A percentile compares a stretch with the other conserved stretches of the same genome.
Conservation (phyloP, 2,113 vertebrate species). For the Atherinomorus stipes region DNA sequence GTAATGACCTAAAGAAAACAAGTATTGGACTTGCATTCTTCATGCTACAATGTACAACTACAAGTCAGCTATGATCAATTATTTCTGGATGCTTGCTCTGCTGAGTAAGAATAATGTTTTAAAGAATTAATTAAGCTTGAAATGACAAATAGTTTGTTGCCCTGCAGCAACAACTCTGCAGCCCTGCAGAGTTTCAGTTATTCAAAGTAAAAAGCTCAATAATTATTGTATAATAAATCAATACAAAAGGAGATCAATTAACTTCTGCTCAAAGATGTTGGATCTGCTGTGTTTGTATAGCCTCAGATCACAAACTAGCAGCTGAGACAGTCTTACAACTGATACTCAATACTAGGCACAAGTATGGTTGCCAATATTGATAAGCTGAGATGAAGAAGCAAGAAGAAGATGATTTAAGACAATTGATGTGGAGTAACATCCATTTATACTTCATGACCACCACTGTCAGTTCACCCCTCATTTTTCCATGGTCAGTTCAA, state of each 20-base stretch:
- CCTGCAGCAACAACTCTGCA: too few relatives aligned
- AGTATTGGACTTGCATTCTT: too few relatives aligned
- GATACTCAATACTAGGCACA: constrained; percentile 41
- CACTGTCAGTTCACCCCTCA: not conserved
- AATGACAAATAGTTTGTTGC: not conserved
- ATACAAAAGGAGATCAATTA: too few relatives aligned
- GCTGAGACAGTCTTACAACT: not conserved
- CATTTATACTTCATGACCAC: not conserved
- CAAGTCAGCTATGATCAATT: too few relatives aligned
- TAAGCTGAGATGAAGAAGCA: constrained; percentile 18
- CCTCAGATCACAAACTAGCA: constrained; percentile 6
- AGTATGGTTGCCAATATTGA: not conserved
- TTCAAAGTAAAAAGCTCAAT: constrained; percentile 14
- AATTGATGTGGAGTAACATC: not conserved
- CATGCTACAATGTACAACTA: not conserved
- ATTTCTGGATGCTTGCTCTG: not conserved
- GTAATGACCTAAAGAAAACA: too few relatives aligned
- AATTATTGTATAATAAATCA: too few relatives aligned
- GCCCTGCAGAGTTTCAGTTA: constrained; percentile 3
- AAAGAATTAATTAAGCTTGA: too few relatives aligned
- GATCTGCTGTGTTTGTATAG: too few relatives aligned
- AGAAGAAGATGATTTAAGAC: constrained; percentile 8
- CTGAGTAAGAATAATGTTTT: not conserved
- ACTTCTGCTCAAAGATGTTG: too few relatives aligned
- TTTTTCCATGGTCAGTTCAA: constrained; percentile 19